Evolutionary conservation across 2,888 invertebrate species (phyloP).

Genomic region (Drosophila anomalata): DNA sequence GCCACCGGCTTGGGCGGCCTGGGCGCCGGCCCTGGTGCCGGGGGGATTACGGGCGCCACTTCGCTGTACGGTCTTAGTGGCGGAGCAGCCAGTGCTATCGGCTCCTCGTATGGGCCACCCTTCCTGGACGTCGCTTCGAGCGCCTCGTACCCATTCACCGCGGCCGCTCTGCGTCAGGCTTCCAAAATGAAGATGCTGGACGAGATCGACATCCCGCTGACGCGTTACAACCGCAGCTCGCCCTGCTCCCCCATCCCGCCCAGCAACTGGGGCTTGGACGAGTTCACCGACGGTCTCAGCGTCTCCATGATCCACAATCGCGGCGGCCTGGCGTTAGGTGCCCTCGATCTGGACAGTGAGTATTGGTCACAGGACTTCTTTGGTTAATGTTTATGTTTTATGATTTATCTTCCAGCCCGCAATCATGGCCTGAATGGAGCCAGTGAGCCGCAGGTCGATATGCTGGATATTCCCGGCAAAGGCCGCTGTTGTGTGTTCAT

Average conservation of each 20-base stretch:
- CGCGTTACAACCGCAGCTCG: conserved; percentile 87
- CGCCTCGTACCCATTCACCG: conserved; percentile 85
- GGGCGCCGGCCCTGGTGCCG: conserved; percentile 62
- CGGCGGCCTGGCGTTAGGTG: conserved; percentile 85
- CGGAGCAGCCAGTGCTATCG: conserved; percentile 79
- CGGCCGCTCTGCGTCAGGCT: conserved; percentile 87
- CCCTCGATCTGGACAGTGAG: conserved; percentile 83
- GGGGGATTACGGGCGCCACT: conserved; percentile 75
- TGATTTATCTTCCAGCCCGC: conserved; percentile 72
- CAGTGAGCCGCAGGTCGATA: conserved; percentile 91
- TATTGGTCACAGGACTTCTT: conserved; percentile 6
- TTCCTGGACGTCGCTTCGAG: conserved; percentile 82
- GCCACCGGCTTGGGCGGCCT: conserved; percentile 54
- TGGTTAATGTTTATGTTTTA: neutral
- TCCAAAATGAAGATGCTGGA: conserved; percentile 89
- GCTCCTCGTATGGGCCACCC: conserved; percentile 79
- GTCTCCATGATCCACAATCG: conserved; percentile 86
- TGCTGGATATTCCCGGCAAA: conserved; percentile 97
- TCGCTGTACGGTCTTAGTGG: conserved; percentile 77
- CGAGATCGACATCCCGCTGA: conserved; percentile 88
- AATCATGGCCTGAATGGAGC: conserved; percentile 86
- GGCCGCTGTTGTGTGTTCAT: conserved; percentile 97
- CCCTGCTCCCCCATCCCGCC: conserved; percentile 88
- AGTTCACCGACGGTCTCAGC: conserved; percentile 87
- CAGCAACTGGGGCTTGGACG: conserved; percentile 87